A percentile compares a stretch with the other conserved stretches of the same genome.
Evolutionary conservation across 2,113 vertebrate species (phyloP).

Genomic region (Probosciger aterrimus): DNA sequence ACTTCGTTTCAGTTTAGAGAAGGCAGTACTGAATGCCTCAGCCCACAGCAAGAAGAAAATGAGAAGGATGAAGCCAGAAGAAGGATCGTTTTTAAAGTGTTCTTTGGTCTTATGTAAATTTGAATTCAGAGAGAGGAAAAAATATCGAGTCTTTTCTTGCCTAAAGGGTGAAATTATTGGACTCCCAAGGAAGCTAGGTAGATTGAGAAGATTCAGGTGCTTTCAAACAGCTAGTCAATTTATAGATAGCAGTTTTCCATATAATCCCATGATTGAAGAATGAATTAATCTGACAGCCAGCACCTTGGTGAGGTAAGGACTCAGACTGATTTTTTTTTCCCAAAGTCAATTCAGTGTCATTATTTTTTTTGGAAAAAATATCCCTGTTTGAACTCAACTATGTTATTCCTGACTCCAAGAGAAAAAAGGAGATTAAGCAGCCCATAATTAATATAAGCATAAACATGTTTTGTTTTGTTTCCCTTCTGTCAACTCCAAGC

Average conservation of each 20-base stretch:
- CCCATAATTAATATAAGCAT: neutral
- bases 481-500: neutral
- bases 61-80: neutral
- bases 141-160: neutral
- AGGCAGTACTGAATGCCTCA: neutral
- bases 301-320: neutral
- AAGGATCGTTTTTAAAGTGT: neutral
- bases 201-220: neutral
- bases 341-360: neutral
- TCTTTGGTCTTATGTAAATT: conserved; percentile 9
- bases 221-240: conserved; percentile 26
- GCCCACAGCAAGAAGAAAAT: neutral
- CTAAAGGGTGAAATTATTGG: conserved; percentile 9
- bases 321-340: neutral
- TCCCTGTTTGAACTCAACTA: neutral
- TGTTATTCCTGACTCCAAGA: neutral
- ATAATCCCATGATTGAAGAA: conserved; percentile 27
- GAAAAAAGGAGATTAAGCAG: neutral
- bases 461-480: neutral
- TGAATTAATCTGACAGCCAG: neutral
- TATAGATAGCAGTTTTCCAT: conserved; percentile 27
- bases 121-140: neutral
- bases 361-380: neutral
- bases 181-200: conserved; percentile 4
- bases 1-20: neutral